These are phyloP conservation scores for Sternotherus odoratus DNA, from an alignment of 2,797 vertebrate genomes.

Conservation along the genomic window DNA sequence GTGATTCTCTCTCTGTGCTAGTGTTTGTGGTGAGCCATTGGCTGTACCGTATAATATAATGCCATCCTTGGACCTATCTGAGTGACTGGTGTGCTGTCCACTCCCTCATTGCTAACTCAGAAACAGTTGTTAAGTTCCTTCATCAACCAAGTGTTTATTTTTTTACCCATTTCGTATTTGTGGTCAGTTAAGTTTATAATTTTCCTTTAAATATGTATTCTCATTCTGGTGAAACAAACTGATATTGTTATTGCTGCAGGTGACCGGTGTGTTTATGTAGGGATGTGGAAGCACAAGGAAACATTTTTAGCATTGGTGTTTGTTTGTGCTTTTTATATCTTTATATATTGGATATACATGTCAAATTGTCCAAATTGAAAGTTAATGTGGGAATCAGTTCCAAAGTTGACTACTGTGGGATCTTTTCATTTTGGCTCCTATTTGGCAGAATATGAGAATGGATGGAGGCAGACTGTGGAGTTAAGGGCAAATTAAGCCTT, in stretches of 20 bases:
- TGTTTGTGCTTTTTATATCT: neutral
- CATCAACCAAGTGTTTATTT: neutral
- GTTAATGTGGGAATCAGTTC: neutral
- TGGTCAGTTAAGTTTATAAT: neutral
- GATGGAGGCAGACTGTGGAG: neutral
- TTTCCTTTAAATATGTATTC: neutral
- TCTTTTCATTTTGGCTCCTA: neutral
- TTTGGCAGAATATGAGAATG: neutral
- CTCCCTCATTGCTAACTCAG: neutral
- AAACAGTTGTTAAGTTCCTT: neutral
- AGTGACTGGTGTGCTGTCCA: neutral
- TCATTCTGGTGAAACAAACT: neutral
- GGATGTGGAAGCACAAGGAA: neutral
- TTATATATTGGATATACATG: neutral
- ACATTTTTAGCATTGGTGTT: neutral
- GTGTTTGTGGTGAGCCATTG: neutral
- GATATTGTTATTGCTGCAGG: neutral
- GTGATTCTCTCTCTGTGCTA: neutral
- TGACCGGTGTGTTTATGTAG: neutral
- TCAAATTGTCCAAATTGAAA: neutral
- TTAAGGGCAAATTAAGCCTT: neutral
- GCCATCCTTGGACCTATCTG: too few relatives aligned
- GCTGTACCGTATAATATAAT: neutral
- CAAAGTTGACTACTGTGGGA: neutral
- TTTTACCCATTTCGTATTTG: neutral